A percentile compares a stretch with the other conserved stretches of the same genome.
Conservation (phyloP, 2,113 vertebrate species). For the Choloepus hoffmanni region DNA sequence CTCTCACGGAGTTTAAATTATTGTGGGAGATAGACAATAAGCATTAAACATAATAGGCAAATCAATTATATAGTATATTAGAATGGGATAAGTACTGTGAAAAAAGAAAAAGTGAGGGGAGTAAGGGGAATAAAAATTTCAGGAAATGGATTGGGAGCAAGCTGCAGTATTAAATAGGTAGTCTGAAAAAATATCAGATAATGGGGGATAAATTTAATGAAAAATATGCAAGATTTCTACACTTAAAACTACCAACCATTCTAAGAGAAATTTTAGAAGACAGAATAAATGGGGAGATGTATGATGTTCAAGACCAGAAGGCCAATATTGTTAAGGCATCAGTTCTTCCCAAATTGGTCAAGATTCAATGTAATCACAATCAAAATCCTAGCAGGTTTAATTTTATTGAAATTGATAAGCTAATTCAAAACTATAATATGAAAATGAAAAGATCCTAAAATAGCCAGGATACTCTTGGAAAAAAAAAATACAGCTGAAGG, state of each 20-base stretch:
- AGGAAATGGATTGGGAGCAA: background rate
- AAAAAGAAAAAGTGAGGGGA: background rate
- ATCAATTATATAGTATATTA: background rate
- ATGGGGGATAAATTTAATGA: background rate
- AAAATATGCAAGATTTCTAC: background rate
- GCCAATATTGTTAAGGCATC: background rate
- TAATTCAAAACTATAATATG: conserved; percentile 22
- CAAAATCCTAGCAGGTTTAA: background rate
- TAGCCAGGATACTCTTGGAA: background rate
- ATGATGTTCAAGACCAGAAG: background rate
- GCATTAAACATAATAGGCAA: background rate
- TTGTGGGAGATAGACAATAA: background rate
- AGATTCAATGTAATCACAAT: background rate
- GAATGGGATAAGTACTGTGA: background rate
- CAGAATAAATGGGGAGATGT: background rate
- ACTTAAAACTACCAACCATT: background rate
- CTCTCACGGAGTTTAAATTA: background rate
- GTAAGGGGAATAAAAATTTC: background rate
- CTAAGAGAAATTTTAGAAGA: background rate
- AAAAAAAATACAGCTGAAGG: background rate
- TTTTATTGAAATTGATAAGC: conserved; percentile 41
- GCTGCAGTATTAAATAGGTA: background rate
- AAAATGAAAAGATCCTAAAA: conserved; percentile 30
- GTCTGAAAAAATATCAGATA: background rate
- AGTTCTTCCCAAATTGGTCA: background rate